Evolutionary conservation across 2,797 vertebrate species (phyloP), one percentile per base, ranked within the genome.

Genomic region (Mormyrus proboscirostris): DNA sequence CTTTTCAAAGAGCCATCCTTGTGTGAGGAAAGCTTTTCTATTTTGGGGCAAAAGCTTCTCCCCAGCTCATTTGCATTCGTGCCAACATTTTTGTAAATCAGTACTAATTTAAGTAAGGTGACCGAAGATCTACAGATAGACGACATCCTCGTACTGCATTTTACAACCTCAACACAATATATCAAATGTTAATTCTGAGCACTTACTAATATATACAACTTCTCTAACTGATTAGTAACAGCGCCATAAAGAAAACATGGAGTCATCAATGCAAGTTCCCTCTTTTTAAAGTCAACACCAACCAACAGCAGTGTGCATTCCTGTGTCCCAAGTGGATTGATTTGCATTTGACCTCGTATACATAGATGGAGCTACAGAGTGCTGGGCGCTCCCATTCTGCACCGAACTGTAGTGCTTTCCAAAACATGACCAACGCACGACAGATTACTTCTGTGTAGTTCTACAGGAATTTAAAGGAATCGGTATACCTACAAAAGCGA

Each of bases 31-130:
- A 82, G 76, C 76, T 82, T 47, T 82, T 82, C 73, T 79, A 79
- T 79, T 79, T 79, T 79, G 73, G 73, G 73, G 38, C n/a, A 79
- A 79, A 47, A 41, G 38, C 73, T 79, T 44, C 47, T 79, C 76
- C 69, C 76, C 76, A 82, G 76, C 76, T 82, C 38, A 82, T 82
- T 82, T 44, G 76, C 76, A 82, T 82, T 47, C 47, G 19, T 82
- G 76, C 38, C 41, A 47, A 82, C 41, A 47, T 82, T 82, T 82
- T 47, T n/a, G 38, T 82, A 82, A 19, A 82, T 47, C 76, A 22
- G 76, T 82, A 44, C 76, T 82, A 82, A 82, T 82, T 82, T 82
- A 82, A 82, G 76, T 82, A 82, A 82, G 41, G 76, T 82, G 76
- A 33, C 76, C 41, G 4, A 82, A 44, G 76, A 82, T 22, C 41